Base-by-base conservation (phyloP, 2,888 invertebrate species). In the Xylota sylvarum region DNA sequence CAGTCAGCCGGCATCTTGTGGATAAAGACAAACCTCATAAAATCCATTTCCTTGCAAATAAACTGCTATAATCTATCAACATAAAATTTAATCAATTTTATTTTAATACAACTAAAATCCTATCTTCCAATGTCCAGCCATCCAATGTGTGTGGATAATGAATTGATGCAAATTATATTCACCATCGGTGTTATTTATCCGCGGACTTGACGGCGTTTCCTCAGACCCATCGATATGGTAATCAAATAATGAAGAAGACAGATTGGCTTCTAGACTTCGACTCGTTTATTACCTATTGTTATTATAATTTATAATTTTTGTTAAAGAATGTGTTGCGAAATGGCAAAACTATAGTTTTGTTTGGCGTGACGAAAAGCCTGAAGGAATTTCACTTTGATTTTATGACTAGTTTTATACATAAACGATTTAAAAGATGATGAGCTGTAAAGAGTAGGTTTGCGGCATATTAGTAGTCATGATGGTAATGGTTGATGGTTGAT, bases 211-310 rank as follows among this genome's bases (percentile, higher is more conserved):
- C 19, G 19, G 48, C 9, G 19, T 48, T 48, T 48, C 48, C 10
- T 50, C 2, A 50, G 23, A 23, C 2, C 23, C 12, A 4, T 9
- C 12, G 50, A 50, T 23, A 50, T 50, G 50, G 10, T 23, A 23
- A 50, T 19, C 50, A 50, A 50, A 50, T 50, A 10, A 50, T 23
- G 50, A 19, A 23, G 23, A 48, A 50, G 23, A 50, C 43, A 43
- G 43, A 43, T 43, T 14, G 43, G 6, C 43, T 43, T 43, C 43
- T n/a, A 40, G 3, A 14, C 43, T 6, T 43, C 43, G 4, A 6
- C 14, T 40, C 40, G 23, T 40, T 40, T 48, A 48, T 48, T 48
- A 9, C 7, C 14, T 14, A 14, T 14, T 46, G 46, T 46, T 48
- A 19, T 19, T 19, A 48, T 48, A 48, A 17, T 48, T 48, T 3